Percentiles rank a stretch among this genome's conserved stretches.
These are phyloP conservation scores for Leptatherina wallacei DNA, from an alignment of 2,797 vertebrate species.

Conservation along the genomic window DNA sequence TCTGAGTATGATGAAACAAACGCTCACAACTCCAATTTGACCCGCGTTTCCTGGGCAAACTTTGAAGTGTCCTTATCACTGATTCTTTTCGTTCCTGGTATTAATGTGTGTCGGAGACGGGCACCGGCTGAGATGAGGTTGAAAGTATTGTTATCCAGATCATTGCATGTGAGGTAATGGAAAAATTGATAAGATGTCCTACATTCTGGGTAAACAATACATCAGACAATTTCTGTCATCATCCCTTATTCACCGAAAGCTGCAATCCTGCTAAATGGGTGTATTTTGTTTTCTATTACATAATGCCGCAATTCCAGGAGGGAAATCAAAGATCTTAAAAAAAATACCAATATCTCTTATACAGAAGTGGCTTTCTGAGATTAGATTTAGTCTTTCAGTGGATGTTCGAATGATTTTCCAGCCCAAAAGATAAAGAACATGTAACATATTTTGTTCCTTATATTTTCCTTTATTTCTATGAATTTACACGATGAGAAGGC, in stretches of 20 bases:
- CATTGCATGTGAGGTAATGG: constrained; percentile 72
- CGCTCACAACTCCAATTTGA: constrained; percentile 45
- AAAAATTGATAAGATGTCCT: constrained; percentile 65
- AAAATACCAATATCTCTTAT: constrained; percentile 27
- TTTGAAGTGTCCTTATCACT: constrained; percentile 66
- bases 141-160: constrained; percentile 74
- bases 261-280: constrained; percentile 53
- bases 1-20: constrained; percentile 46
- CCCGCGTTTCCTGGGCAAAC: constrained; percentile 53
- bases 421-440: constrained; percentile 5
- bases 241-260: constrained; percentile 47
- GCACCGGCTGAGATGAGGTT: constrained; percentile 59
- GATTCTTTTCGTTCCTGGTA: constrained; percentile 59
- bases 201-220: constrained; percentile 54
- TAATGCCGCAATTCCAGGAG: constrained; percentile 1
- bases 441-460: neutral
- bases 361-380: constrained; percentile 20
- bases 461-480: neutral
- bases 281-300: constrained; percentile 45
- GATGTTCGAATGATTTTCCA: constrained; percentile 2
- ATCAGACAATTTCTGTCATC: constrained; percentile 52
- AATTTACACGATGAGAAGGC: neutral
- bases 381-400: neutral
- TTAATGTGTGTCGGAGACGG: constrained; percentile 41
- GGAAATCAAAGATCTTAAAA: constrained; percentile 26